Evolutionary conservation across 2,797 vertebrate species (phyloP).

Genomic region (Sphenodon punctatus): DNA sequence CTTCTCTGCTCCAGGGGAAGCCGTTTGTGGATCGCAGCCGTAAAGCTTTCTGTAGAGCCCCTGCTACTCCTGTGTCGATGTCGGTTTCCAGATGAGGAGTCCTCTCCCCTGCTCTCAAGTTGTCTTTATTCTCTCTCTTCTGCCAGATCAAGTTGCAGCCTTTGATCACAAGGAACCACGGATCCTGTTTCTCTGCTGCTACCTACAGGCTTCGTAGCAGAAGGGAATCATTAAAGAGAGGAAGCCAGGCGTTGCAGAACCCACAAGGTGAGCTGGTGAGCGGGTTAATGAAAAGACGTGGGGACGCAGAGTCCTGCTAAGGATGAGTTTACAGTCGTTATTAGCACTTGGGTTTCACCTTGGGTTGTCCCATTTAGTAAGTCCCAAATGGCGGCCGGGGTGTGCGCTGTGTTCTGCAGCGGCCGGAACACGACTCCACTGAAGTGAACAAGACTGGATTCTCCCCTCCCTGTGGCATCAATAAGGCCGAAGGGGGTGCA

Average conservation of each 20-base stretch:
- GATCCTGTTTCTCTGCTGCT: slow-evolving; percentile 53
- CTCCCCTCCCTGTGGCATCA: too few species aligned
- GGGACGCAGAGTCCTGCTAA: too few species aligned
- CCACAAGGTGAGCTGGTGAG: slow-evolving; percentile 13
- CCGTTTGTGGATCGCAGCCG: too few species aligned
- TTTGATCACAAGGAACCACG: slow-evolving; percentile 62
- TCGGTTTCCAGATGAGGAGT: not conserved
- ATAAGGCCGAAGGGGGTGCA: too few species aligned
- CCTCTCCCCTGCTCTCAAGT: slow-evolving; percentile 36
- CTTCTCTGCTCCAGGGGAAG: too few species aligned
- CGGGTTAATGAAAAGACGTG: slow-evolving; percentile 1
- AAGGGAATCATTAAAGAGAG: slow-evolving; percentile 28
- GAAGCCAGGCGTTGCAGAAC: slow-evolving; percentile 20
- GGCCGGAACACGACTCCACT: too few species aligned
- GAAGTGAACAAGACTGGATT: too few species aligned
- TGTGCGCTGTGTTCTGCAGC: too few species aligned
- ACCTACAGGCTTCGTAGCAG: slow-evolving; percentile 38
- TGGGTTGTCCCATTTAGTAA: too few species aligned
- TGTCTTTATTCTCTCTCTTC: slow-evolving; percentile 64
- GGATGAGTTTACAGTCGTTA: too few species aligned
- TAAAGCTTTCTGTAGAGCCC: slow-evolving; percentile 23
- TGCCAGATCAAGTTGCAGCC: slow-evolving; percentile 63
- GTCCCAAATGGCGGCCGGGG: too few species aligned
- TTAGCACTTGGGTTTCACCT: too few species aligned
- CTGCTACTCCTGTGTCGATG: not conserved